A percentile compares a stretch with the other conserved stretches of the same genome.
phyloP scores from a whole-genome alignment of 1,140 invertebrate species.

The Zaprionus lachaisei region DNA sequence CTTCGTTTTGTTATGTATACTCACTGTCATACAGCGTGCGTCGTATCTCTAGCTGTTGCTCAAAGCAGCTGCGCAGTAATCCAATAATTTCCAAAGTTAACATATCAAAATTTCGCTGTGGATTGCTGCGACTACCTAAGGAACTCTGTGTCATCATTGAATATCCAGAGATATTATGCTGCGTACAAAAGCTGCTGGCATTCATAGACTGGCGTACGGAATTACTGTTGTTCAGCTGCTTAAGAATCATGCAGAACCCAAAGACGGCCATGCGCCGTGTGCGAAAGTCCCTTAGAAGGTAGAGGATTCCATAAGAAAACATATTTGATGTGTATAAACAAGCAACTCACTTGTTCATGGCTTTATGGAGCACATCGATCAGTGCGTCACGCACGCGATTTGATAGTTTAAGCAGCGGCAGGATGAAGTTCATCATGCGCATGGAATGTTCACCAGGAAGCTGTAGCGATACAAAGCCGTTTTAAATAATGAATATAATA shows the following conservation, averaged over 20 bases:
- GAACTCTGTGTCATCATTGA: constrained; percentile 77
- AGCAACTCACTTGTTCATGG: constrained; percentile 64
- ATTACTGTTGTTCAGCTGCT: constrained; percentile 80
- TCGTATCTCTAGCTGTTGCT: constrained; percentile 69
- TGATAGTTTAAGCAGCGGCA: constrained; percentile 75
- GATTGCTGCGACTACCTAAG: constrained; percentile 67
- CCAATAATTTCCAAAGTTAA: constrained; percentile 81
- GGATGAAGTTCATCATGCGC: constrained; percentile 84
- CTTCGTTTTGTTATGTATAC: background rate
- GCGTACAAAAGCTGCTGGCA: constrained; percentile 72
- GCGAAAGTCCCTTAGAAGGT: constrained; percentile 51
- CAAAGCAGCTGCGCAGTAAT: constrained; percentile 73
- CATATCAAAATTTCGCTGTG: constrained; percentile 80
- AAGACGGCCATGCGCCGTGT: constrained; percentile 79
- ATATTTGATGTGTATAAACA: background rate
- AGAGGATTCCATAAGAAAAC: background rate
- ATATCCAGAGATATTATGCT: constrained; percentile 78
- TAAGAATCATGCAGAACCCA: constrained; percentile 82
- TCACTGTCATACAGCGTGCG: constrained; percentile 76
- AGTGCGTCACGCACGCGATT: constrained; percentile 72
- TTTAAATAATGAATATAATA: background rate
- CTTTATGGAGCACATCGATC: constrained; percentile 78
- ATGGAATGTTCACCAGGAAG: constrained; percentile 80
- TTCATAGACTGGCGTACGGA: constrained; percentile 62
- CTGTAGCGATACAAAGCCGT: constrained; percentile 20